Evolutionary conservation across 2,797 vertebrate genomes (phyloP), one percentile per base, ranked within the genome.

Genomic region (Nothura maculosa): DNA sequence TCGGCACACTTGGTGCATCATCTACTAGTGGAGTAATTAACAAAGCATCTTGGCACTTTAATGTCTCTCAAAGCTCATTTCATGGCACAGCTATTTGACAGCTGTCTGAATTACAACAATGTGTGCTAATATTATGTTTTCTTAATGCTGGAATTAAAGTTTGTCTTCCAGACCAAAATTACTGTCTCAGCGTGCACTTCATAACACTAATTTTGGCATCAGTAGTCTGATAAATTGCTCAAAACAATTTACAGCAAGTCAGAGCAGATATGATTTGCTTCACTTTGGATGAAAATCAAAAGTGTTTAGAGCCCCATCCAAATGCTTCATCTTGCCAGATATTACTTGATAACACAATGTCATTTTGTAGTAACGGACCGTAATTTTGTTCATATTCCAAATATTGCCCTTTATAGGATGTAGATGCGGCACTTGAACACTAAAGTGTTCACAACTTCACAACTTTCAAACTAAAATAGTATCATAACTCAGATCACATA

Each of bases 211-310:
- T 61, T 92, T 96, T 94, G 94, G 92, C 95, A 94, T 2, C 24
- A n/a, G 62, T 88, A 92, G 78, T 50, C 70, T 85, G 89, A 96
- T 87, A 96, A 96, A 97, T 94, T 96, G 87, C 85, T 95, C 74
- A 93, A 89, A 97, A 90, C 60, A 87, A 63, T 97, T 97, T 96
- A 96, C 89, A 96, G 55, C 80, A 80, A 89, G 69, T 91, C 82
- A 93, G 91, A 96, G 73, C 92, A 96, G 93, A 96, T 96, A 89
- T 0, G 42, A 95, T 96, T 97, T 96, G 96, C 94, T 96, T 94
- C 91, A 86, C 91, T 97, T 97, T 96, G 97, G 96, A 94, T 89
- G 55, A 85, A 34, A 96, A 85, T 67, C 96, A 96, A 61, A 86
- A 95, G 78, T 94, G 48, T 81, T 93, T 93, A 96, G 93, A 93